Conservation (phyloP, 1,140 invertebrate species). For the Microvelia longipes region DNA sequence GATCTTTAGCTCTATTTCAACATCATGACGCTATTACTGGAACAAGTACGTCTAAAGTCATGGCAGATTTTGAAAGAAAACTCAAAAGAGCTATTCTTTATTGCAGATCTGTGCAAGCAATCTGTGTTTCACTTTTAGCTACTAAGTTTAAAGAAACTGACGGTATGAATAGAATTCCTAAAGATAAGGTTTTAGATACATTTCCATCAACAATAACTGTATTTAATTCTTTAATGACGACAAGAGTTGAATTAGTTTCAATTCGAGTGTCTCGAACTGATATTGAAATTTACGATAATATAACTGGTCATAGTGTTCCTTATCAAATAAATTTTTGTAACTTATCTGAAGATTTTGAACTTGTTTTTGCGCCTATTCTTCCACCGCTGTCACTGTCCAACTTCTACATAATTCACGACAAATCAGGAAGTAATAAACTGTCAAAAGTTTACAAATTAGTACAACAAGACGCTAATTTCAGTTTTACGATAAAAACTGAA, state of each 20-base stretch:
- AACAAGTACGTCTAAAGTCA: slow-evolving; percentile 73
- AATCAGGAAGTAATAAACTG: neutral
- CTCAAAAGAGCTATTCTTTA: neutral
- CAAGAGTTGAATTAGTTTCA: neutral
- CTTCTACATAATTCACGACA: neutral
- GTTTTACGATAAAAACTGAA: neutral
- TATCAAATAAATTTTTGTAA: neutral
- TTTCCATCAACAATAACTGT: neutral
- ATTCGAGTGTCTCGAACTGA: neutral
- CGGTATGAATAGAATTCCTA: neutral
- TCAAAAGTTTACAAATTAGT: neutral
- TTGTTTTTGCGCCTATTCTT: neutral
- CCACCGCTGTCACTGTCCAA: slow-evolving; percentile 1
- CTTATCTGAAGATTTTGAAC: neutral
- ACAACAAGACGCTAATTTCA: neutral
- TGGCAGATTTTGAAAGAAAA: slow-evolving; percentile 60
- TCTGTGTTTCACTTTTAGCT: neutral
- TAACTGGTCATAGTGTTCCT: neutral
- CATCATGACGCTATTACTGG: slow-evolving; percentile 94
- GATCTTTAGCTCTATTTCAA: slow-evolving; percentile 74
- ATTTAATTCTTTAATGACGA: neutral
- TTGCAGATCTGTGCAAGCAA: neutral
- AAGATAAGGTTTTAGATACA: neutral
- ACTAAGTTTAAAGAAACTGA: neutral
- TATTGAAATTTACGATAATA: neutral